Conservation (phyloP, 2,888 invertebrate species). For the Petrophora chlorosata region DNA sequence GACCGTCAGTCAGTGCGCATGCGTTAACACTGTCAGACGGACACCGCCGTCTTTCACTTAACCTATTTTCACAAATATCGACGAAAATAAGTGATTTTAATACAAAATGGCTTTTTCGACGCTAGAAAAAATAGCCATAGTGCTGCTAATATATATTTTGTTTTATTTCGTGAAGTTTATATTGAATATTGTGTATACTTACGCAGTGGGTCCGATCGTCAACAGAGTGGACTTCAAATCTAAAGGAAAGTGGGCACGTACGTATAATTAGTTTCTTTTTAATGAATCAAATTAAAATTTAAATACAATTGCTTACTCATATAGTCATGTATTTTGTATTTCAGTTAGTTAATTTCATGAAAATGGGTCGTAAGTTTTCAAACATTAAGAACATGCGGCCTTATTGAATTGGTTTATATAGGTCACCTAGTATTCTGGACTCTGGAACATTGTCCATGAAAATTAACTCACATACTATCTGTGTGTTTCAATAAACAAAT, state of each 20-base stretch:
- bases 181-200: constrained; percentile 57
- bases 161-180: constrained; percentile 52
- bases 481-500: too few relatives aligned
- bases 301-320: not conserved
- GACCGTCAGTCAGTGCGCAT: constrained; percentile 70
- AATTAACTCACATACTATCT: too few relatives aligned
- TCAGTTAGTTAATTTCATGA: too few relatives aligned
- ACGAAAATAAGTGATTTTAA: constrained; percentile 22
- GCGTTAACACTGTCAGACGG: constrained; percentile 69
- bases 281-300: too few relatives aligned
- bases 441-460: too few relatives aligned
- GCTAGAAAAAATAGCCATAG: constrained; percentile 76
- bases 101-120: constrained; percentile 54
- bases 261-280: not conserved
- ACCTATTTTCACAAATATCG: constrained; percentile 49
- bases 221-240: constrained; percentile 86
- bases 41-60: constrained; percentile 55
- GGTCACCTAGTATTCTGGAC: not conserved
- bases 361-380: too few relatives aligned
- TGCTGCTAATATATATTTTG: constrained; percentile 64
- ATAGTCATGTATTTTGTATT: too few relatives aligned
- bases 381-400: too few relatives aligned
- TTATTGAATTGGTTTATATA: too few relatives aligned
- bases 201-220: constrained; percentile 81
- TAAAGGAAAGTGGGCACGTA: constrained; percentile 92